A percentile compares a stretch with the other conserved stretches of the same genome.
phyloP scores from a whole-genome alignment of 2,888 invertebrate genomes.

The Thecocarcelia acutangulata region DNA sequence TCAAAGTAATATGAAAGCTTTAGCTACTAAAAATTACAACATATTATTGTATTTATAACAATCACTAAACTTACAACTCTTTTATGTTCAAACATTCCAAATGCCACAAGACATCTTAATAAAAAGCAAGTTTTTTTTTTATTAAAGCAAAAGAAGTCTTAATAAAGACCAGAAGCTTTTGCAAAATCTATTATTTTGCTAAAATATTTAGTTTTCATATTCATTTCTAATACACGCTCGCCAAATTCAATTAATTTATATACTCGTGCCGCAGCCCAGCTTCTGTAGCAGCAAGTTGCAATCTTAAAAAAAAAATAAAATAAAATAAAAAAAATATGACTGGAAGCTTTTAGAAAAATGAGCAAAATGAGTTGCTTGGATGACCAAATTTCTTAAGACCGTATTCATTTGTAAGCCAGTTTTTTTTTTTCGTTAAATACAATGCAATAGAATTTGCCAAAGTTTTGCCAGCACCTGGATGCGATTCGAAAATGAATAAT shows the following conservation, averaged over 20 bases:
- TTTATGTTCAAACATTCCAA: slow-evolving; percentile 1
- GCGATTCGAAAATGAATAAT: slow-evolving; percentile 50
- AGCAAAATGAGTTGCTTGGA: slow-evolving; percentile 13
- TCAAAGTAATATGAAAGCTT: too few relatives aligned
- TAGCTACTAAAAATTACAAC: neutral
- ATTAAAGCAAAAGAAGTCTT: slow-evolving; percentile 5
- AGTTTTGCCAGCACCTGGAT: slow-evolving; percentile 45
- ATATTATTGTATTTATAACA: neutral
- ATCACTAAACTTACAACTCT: neutral
- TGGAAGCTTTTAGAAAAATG: slow-evolving; percentile 46
- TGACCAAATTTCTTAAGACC: slow-evolving; percentile 39
- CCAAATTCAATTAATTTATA: slow-evolving; percentile 59
- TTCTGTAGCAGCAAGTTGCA: slow-evolving; percentile 3
- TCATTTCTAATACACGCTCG: slow-evolving; percentile 6
- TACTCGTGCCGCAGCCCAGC: slow-evolving; percentile 15
- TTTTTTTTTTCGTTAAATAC: slow-evolving; percentile 43
- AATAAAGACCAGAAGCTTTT: slow-evolving; percentile 63
- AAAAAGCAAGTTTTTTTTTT: slow-evolving; percentile 23
- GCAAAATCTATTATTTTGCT: slow-evolving; percentile 41
- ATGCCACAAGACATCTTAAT: slow-evolving; percentile 53
- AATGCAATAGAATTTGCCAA: slow-evolving; percentile 42
- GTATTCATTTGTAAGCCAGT: slow-evolving; percentile 17
- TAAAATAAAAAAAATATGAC: slow-evolving; percentile 48
- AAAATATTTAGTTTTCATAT: slow-evolving; percentile 35
- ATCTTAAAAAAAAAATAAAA: slow-evolving; percentile 32